A percentile compares a stretch with the other conserved stretches of the same genome.
Evolutionary conservation across 30 jellyfish, hydroid and myxozoan species (phyloP).

Genomic region (Pseudorhiza aurosa): DNA sequence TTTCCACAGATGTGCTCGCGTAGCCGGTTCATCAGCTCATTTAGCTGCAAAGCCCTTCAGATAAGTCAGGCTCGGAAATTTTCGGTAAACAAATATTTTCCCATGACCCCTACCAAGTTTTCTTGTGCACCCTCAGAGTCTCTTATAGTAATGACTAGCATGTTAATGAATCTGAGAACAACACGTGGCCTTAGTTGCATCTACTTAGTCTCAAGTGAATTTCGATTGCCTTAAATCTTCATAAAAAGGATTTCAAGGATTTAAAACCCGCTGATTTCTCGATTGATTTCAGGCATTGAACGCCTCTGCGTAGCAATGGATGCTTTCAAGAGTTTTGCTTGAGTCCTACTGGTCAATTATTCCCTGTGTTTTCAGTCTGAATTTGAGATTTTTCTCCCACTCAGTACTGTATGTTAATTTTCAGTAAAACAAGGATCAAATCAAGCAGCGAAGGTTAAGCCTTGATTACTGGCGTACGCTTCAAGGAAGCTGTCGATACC

Average conservation of each 20-base stretch:
- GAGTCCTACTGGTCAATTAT: not conserved
- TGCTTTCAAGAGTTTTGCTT: not conserved
- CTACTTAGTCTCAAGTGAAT: too few relatives aligned
- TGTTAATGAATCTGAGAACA: not conserved
- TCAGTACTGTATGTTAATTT: not conserved
- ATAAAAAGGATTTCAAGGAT: too few relatives aligned
- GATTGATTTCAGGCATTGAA: not conserved
- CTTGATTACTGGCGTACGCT: too few relatives aligned
- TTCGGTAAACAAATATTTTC: not conserved
- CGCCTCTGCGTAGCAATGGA: not conserved
- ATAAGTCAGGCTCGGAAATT: too few relatives aligned
- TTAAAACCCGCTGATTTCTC: not conserved
- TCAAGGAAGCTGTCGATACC: too few relatives aligned
- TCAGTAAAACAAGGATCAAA: too few relatives aligned
- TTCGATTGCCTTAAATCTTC: too few relatives aligned
- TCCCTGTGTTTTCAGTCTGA: not conserved
- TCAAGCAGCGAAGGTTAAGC: too few relatives aligned
- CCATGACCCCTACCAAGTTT: not conserved
- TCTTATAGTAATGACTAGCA: not conserved
- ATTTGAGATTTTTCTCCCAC: not conserved
- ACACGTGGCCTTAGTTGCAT: conserved; percentile 4
- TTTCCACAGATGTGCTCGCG: too few relatives aligned
- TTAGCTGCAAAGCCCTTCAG: too few relatives aligned
- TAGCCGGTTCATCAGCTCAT: too few relatives aligned
- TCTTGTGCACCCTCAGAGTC: not conserved